Evolutionary conservation across 2,113 vertebrate species (phyloP).

Genomic region (Heterochromis multidens): DNA sequence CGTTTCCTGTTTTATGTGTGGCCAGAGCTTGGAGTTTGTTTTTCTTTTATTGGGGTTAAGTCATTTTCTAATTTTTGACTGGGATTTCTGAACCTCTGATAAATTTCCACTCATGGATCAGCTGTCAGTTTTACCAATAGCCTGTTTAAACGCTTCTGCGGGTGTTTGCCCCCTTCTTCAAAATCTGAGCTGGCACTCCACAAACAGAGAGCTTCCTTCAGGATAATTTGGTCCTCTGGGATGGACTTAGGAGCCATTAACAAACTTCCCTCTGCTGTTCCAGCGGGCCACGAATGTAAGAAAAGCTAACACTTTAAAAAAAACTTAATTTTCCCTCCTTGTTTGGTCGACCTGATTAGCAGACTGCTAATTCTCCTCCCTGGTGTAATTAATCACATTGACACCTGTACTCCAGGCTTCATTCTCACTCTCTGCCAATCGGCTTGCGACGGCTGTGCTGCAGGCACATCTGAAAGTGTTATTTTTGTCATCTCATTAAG

Average conservation of each 20-base stretch:
- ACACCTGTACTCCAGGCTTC: constrained; percentile 58
- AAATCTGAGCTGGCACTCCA: constrained; percentile 57
- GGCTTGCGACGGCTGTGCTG: not conserved
- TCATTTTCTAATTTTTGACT: constrained; percentile 8
- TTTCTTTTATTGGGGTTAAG: constrained; percentile 70
- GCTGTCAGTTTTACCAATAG: constrained; percentile 32
- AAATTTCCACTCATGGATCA: constrained; percentile 14
- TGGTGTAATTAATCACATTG: constrained; percentile 72
- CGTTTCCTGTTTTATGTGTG: constrained; percentile 79
- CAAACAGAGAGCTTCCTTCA: constrained; percentile 67
- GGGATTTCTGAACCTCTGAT: not conserved
- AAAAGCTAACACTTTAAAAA: constrained; percentile 74
- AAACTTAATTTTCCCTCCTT: constrained; percentile 62
- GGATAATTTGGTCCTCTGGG: constrained; percentile 69
- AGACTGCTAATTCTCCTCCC: constrained; percentile 71
- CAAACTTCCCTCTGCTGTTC: constrained; percentile 64
- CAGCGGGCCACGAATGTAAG: constrained; percentile 49
- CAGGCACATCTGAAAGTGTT: constrained; percentile 12
- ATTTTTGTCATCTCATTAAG: constrained; percentile 33
- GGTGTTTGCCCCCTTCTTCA: not conserved
- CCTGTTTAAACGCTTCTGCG: not conserved
- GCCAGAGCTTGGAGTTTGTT: constrained; percentile 69
- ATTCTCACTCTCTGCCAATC: constrained; percentile 26
- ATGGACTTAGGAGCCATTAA: constrained; percentile 70
- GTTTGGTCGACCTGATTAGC: constrained; percentile 75